Evolutionary conservation across 2,113 vertebrate genomes (phyloP).

Genomic region (Hippoglossus stenolepis): DNA sequence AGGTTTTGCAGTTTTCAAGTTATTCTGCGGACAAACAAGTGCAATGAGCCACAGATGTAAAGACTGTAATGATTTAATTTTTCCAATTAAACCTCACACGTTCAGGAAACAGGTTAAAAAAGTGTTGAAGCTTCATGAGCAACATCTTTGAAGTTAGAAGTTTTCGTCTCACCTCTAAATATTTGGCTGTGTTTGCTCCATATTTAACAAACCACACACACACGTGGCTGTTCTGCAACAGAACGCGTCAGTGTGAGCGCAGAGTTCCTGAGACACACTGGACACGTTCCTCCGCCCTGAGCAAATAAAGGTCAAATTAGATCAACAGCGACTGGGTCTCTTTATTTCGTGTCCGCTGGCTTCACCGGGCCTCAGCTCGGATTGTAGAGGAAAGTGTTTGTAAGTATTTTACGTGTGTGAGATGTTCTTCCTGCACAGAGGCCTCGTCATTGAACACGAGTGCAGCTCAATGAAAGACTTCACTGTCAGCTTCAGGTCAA

Average conservation of each 20-base stretch:
- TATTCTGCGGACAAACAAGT: too few species aligned
- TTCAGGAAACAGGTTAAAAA: too few species aligned
- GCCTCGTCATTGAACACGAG: too few species aligned
- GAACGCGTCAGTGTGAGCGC: not conserved
- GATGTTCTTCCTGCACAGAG: too few species aligned
- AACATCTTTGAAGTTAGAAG: conserved; percentile 38
- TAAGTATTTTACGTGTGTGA: too few species aligned
- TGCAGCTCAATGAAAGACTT: too few species aligned
- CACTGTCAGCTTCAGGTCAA: too few species aligned
- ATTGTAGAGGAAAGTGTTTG: not conserved
- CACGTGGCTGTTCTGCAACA: conserved; percentile 18
- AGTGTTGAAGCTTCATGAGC: not conserved
- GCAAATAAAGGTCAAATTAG: conserved; percentile 43
- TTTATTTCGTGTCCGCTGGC: not conserved
- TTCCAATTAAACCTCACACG: too few species aligned
- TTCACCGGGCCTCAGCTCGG: too few species aligned
- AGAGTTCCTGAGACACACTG: not conserved
- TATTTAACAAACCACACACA: conserved; percentile 15
- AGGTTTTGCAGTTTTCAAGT: too few species aligned
- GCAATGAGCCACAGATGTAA: too few species aligned
- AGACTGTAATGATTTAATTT: too few species aligned
- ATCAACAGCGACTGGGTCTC: not conserved
- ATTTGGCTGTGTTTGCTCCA: conserved; percentile 63
- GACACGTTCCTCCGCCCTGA: conserved; percentile 40
- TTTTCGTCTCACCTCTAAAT: conserved; percentile 54